These are phyloP conservation scores for Sturnus vulgaris DNA, from an alignment of 2,113 vertebrate genomes.

Conservation along the genomic window DNA sequence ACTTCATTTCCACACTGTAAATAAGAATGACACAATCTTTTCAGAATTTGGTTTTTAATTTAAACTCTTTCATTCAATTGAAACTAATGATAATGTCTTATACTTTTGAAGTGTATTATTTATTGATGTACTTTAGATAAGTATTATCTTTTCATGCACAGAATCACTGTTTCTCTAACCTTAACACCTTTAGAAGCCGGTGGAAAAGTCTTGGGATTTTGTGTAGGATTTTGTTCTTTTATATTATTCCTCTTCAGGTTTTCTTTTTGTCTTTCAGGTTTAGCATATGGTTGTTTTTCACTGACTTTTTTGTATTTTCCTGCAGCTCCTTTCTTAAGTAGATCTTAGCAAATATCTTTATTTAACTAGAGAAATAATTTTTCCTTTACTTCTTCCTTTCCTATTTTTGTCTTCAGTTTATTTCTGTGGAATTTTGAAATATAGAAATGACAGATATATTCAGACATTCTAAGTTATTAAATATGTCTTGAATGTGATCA, in stretches of 20 bases:
- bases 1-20: fast-evolving
- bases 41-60: background rate
- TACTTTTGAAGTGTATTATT: background rate
- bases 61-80: background rate
- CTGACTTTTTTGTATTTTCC: background rate
- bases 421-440: background rate
- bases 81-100: background rate
- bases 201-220: background rate
- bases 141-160: background rate
- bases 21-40: background rate
- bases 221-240: background rate
- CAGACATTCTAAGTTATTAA: background rate
- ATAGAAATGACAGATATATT: background rate
- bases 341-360: background rate
- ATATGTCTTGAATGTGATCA: background rate
- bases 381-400: background rate
- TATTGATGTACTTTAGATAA: background rate
- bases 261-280: fast-evolving
- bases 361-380: background rate
- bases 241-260: background rate
- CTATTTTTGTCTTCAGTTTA: fast-evolving
- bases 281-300: background rate
- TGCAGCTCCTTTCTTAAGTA: background rate
- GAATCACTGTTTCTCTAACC: background rate
- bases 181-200: background rate